Conservation (phyloP, 2,888 invertebrate genomes). For the Unio delphinus region DNA sequence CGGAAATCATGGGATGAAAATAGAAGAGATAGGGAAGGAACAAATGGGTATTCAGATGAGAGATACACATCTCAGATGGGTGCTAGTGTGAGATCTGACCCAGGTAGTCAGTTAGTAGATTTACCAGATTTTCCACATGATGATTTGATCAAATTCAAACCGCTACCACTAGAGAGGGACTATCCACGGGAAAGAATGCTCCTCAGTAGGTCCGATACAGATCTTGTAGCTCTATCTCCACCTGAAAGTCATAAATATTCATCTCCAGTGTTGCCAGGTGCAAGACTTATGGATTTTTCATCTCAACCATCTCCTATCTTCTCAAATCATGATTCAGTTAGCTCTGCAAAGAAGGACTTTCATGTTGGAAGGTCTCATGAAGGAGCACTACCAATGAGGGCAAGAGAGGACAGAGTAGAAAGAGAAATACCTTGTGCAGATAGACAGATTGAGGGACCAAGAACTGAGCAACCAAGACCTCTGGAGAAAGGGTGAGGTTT, state of each 20-base stretch:
- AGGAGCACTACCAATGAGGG: no score
- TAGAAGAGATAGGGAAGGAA: no score
- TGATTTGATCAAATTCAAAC: slow-evolving; percentile 17
- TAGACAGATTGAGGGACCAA: no score
- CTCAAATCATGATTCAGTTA: slow-evolving; percentile 34
- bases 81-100: slow-evolving; percentile 38
- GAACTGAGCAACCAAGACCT: no score
- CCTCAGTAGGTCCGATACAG: slow-evolving; percentile 40
- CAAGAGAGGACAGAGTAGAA: no score
- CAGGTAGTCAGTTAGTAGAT: slow-evolving; percentile 28
- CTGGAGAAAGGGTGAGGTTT: no score
- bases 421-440: no score
- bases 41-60: background rate
- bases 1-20: no score
- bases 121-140: slow-evolving; percentile 6
- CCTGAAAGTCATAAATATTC: slow-evolving; percentile 39
- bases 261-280: slow-evolving; percentile 41
- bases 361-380: no score
- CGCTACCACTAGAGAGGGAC: slow-evolving; percentile 26
- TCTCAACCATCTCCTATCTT: slow-evolving; percentile 45
- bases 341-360: no score
- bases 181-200: slow-evolving; percentile 30
- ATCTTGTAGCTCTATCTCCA: slow-evolving; percentile 34
- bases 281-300: slow-evolving; percentile 44
- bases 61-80: slow-evolving; percentile 17